Evolutionary conservation across 2,113 vertebrate species (phyloP), one percentile per base, ranked within the genome.

Genomic region (Rostratula benghalensis): DNA sequence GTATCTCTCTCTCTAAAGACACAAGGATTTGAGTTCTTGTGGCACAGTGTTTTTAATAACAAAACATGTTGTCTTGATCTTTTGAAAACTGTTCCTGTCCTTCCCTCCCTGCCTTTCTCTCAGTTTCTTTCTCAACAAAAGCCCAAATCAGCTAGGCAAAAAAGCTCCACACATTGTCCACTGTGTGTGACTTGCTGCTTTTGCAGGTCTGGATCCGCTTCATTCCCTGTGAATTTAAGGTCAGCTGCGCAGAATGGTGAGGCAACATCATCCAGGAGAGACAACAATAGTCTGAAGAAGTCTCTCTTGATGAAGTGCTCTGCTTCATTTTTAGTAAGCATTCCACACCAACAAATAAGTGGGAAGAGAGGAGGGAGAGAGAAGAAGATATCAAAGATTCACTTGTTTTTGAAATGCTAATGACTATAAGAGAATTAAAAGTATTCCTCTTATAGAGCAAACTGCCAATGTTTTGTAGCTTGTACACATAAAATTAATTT

Each of bases 31-130:
- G 69, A 94, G 56, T 53, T 65, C 59, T 87, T 79, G 31, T 35
- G 51, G 67, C 59, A 73, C 7, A 77, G 41, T 57, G 56, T 92
- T 94, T 73, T 73, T 74, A 60, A 37, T 39, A 69, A 35, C 30
- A 35, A 83, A 45, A 80, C 3, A 12, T 6, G 21, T 92, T 96
- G 83, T 51, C 85, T 71, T 71, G 61, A 76, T 95, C 73, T 95
- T 94, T 79, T 90, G 60, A 89, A 97, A 95, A 95, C 64, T 90
- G 61, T 76, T 90, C 43, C 21, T 41, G 12, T 50, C 68, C 60
- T 92, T 93, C 93, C 63, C 3, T 45, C 79, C 89, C 83, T 94
- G 92, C 51, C n/a, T 96, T 90, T 87, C 75, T 86, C 39, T 76
- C 90, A 67, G 50, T 27, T 73, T 93, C 28, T 76, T 51, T 85